A percentile compares a stretch with the other conserved stretches of the same genome.
phyloP scores from a whole-genome alignment of 2,888 invertebrate species.

The Trichacis sp. region DNA sequence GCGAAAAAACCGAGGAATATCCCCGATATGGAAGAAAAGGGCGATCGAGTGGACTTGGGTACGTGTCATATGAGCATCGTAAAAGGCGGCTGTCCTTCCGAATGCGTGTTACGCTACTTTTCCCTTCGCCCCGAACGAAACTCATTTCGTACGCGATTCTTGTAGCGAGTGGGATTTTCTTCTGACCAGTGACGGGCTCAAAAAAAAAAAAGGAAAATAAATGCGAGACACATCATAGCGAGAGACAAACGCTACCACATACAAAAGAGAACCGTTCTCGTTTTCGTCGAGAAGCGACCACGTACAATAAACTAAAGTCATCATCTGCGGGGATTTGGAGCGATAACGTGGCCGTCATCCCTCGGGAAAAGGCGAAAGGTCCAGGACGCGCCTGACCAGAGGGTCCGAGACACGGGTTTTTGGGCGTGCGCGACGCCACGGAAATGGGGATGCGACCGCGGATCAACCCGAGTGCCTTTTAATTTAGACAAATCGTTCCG shows the following conservation, averaged over 20 bases:
- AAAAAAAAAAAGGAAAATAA: too few species aligned
- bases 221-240: too few species aligned
- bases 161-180: conserved; percentile 58
- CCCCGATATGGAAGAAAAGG: conserved; percentile 16
- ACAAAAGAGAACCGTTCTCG: too few species aligned
- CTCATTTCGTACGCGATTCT: conserved; percentile 64
- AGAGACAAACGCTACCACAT: too few species aligned
- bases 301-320: conserved; percentile 69
- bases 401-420: conserved; percentile 20
- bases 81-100: too few species aligned
- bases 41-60: conserved; percentile 38
- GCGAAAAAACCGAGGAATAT: too few species aligned
- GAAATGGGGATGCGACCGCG: conserved; percentile 44
- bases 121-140: conserved; percentile 40
- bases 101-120: too few species aligned
- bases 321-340: conserved; percentile 67
- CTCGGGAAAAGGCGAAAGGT: conserved; percentile 43
- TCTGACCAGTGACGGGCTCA: too few species aligned
- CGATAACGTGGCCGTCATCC: conserved; percentile 62
- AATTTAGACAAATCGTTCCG: conserved; percentile 69
- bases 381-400: conserved; percentile 29
- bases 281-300: conserved; percentile 47
- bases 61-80: conserved; percentile 35
- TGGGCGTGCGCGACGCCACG: conserved; percentile 8
- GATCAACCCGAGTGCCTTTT: conserved; percentile 61